These are phyloP conservation scores for Morpho achilles DNA, from an alignment of 2,888 invertebrate genomes.

Conservation along the genomic window DNA sequence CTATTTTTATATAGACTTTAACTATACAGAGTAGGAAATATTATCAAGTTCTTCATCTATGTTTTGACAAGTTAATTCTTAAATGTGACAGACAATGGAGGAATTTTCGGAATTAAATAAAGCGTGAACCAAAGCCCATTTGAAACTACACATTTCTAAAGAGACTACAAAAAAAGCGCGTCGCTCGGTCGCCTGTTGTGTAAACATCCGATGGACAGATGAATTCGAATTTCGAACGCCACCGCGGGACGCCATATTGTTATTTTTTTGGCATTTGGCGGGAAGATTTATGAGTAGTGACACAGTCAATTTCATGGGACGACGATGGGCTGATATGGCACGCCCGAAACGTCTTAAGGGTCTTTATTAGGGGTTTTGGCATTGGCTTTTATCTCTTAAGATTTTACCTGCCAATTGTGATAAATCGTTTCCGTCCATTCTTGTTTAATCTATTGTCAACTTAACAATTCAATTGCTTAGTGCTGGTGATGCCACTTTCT, in stretches of 20 bases:
- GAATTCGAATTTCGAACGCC: constrained; percentile 44
- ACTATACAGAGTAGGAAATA: no score
- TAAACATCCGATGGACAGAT: constrained; percentile 60
- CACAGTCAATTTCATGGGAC: constrained; percentile 74
- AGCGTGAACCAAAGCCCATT: constrained; percentile 12
- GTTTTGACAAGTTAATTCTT: constrained; percentile 15
- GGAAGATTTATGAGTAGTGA: constrained; percentile 73
- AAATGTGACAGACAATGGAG: constrained; percentile 11
- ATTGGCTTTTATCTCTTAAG: constrained; percentile 69
- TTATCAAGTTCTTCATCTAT: constrained; percentile 3
- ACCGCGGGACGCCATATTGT: constrained; percentile 48
- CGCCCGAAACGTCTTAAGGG: constrained; percentile 39
- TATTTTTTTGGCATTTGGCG: constrained; percentile 52
- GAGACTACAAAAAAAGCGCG: constrained; percentile 19
- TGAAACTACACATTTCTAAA: constrained; percentile 14
- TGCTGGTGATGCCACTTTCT: constrained; percentile 12
- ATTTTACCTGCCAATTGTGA: constrained; percentile 74
- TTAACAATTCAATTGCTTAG: constrained; percentile 65
- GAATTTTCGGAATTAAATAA: constrained; percentile 23
- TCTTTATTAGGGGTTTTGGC: constrained; percentile 62
- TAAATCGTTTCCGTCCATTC: constrained; percentile 56
- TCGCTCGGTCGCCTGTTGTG: constrained; percentile 52
- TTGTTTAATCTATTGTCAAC: constrained; percentile 38
- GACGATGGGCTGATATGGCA: constrained; percentile 53
- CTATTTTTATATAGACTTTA: no score